Evolutionary conservation across 2,888 invertebrate species (phyloP).

Genomic region (Arctia plantaginis): DNA sequence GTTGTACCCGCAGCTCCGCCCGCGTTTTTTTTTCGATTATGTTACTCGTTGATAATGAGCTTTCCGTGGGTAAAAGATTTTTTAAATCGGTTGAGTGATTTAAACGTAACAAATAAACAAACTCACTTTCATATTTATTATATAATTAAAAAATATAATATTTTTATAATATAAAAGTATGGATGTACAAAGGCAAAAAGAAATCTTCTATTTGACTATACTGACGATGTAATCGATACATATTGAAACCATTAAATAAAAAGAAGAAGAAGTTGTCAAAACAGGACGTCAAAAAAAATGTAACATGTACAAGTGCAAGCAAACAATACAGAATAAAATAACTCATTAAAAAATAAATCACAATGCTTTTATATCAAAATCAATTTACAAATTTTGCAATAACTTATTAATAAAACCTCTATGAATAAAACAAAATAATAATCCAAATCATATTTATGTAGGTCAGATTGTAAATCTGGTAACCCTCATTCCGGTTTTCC

Average conservation of each 20-base stretch:
- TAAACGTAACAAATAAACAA: no score
- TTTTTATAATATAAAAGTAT: no score
- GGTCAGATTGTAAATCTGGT: background rate
- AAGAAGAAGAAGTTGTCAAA: constrained; percentile 8
- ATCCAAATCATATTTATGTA: background rate
- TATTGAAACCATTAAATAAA: background rate
- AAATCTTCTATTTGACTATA: background rate
- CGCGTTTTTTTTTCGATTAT: no score
- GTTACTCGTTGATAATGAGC: no score
- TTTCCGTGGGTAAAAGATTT: no score
- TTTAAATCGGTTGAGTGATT: no score
- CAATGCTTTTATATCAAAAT: constrained; percentile 30
- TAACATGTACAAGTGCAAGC: background rate
- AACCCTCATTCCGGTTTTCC: background rate
- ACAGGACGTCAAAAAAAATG: constrained; percentile 6
- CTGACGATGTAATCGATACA: background rate
- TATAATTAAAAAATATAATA: no score
- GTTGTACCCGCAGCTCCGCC: no score
- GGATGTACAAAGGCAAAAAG: background rate
- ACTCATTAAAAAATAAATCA: constrained; percentile 30
- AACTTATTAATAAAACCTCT: constrained; percentile 3
- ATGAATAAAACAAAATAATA: background rate
- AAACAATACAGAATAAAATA: constrained; percentile 36
- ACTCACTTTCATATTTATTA: no score
- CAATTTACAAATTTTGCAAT: constrained; percentile 10